Percentiles rank a stretch among this genome's conserved stretches.
Evolutionary conservation across 1,140 invertebrate genomes (phyloP).

Genomic region (Caligus rogercresseyi): DNA sequence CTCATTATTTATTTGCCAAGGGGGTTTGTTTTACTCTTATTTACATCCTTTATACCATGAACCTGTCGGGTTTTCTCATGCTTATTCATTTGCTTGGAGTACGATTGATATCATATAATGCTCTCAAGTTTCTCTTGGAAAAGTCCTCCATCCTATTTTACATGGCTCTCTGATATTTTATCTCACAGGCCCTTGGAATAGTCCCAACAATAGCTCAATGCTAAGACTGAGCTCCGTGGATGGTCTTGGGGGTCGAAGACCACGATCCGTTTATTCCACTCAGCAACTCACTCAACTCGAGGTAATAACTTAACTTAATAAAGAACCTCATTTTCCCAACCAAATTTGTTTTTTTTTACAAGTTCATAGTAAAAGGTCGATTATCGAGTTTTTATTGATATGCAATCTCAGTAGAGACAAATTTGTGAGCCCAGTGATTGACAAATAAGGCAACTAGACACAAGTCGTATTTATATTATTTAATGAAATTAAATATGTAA

Average conservation of each 20-base stretch:
- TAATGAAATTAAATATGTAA: no score
- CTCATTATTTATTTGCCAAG: no score
- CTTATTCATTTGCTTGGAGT: neutral
- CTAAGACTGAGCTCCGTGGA: neutral
- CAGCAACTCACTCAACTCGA: conserved; percentile 9
- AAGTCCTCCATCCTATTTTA: neutral
- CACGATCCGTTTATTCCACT: conserved; percentile 1
- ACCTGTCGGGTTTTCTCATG: neutral
- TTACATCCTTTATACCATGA: neutral
- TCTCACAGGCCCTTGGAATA: neutral
- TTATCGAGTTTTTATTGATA: no score
- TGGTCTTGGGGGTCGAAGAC: conserved; percentile 9
- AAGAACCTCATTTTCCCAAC: no score
- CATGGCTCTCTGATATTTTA: neutral
- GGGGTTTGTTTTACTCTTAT: neutral
- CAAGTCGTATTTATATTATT: no score
- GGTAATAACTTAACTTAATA: no score
- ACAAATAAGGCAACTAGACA: no score
- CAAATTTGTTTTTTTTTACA: no score
- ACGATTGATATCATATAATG: neutral
- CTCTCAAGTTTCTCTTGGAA: neutral
- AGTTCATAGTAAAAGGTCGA: no score
- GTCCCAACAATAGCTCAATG: neutral
- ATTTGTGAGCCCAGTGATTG: no score
- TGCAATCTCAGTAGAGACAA: no score